Evolutionary conservation across 30 jellyfish, hydroid and myxozoan genomes (phyloP).

Genomic region (Aurelia coerulea): DNA sequence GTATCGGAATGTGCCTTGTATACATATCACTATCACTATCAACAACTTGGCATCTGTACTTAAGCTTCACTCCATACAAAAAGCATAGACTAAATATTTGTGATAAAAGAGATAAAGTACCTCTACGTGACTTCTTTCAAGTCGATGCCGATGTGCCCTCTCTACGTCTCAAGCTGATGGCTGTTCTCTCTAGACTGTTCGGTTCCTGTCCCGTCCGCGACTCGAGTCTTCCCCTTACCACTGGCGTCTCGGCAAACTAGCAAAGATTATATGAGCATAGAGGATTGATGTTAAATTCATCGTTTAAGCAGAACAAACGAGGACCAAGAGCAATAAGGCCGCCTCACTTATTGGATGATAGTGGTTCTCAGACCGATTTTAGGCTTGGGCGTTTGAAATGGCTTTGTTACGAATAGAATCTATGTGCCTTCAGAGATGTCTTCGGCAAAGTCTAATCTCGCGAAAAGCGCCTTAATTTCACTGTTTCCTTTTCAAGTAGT

Average conservation of each 20-base stretch:
- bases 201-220: too few species aligned
- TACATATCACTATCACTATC: too few species aligned
- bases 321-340: constrained; percentile 75
- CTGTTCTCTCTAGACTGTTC: too few species aligned
- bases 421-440: constrained; percentile 72
- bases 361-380: constrained; percentile 75
- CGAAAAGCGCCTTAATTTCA: constrained; percentile 68
- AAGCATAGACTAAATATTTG: too few species aligned
- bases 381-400: constrained; percentile 74
- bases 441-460: constrained; percentile 77
- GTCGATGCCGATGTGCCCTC: too few species aligned
- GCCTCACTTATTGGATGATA: constrained; percentile 78
- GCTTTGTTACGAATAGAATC: constrained; percentile 68
- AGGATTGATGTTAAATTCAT: constrained; percentile 71
- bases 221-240: neutral
- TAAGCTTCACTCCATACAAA: too few species aligned
- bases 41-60: too few species aligned
- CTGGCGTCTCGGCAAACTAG: constrained; percentile 63
- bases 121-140: too few species aligned
- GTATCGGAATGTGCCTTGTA: too few species aligned
- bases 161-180: too few species aligned
- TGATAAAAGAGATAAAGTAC: too few species aligned
- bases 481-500: constrained; percentile 67
- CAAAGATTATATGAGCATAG: constrained; percentile 62
- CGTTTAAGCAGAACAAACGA: constrained; percentile 71